A percentile compares a stretch with the other conserved stretches of the same genome.
Evolutionary conservation across 2,113 vertebrate genomes (phyloP).

Genomic region (Ginglymostoma cirratum): DNA sequence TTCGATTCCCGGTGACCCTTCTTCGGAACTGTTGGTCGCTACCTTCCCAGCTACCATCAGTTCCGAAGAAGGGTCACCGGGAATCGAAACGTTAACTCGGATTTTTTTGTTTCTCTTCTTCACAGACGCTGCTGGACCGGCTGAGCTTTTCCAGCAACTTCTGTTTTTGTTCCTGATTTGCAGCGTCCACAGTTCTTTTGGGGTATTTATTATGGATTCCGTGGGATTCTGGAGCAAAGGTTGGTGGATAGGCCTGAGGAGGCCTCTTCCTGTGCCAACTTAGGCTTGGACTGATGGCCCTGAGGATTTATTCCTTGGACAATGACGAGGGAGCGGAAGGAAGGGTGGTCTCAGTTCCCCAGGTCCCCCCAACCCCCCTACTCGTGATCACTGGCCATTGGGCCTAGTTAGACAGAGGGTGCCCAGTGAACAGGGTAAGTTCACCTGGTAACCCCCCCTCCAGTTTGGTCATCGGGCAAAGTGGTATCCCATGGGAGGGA

Average conservation of each 20-base stretch:
- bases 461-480: not conserved
- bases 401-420: not conserved
- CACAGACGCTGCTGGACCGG: no score
- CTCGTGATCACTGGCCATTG: not conserved
- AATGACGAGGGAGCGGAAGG: not conserved
- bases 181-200: no score
- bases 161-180: no score
- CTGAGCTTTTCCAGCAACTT: no score
- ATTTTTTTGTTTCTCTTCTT: no score
- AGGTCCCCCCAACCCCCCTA: no score
- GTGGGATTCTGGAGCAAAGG: not conserved
- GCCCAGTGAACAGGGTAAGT: not conserved
- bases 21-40: no score
- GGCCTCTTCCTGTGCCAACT: not conserved
- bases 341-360: not conserved
- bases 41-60: no score
- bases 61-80: no score
- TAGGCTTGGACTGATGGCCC: not conserved
- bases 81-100: no score
- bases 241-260: not conserved
- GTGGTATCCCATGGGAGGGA: not conserved
- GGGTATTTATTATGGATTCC: no score
- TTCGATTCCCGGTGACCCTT: no score
- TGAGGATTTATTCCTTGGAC: not conserved
- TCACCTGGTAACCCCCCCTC: not conserved